phyloP scores from a whole-genome alignment of 1,140 invertebrate genomes.

The Drosophila repleta region DNA sequence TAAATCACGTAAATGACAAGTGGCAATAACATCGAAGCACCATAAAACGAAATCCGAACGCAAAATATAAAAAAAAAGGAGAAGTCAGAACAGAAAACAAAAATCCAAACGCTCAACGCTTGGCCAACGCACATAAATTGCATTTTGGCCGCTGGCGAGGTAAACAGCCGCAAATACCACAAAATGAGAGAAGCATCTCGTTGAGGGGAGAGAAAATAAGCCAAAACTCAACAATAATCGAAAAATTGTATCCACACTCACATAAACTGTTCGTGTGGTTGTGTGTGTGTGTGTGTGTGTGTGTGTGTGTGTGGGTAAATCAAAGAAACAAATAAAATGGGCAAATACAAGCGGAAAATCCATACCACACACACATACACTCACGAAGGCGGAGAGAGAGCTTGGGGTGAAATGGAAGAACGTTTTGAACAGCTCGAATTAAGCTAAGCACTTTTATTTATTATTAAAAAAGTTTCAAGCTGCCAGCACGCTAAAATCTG shows the following conservation, averaged over 20 bases:
- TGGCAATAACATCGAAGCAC: conserved; percentile 63
- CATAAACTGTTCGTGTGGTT: neutral
- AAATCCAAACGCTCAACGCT: conserved; percentile 41
- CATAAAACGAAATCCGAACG: conserved; percentile 52
- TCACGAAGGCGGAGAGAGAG: neutral
- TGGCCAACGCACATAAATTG: conserved; percentile 70
- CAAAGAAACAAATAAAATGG: conserved; percentile 77
- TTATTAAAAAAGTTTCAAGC: conserved; percentile 78
- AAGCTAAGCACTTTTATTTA: conserved; percentile 81
- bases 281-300: neutral
- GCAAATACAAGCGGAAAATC: conserved; percentile 56
- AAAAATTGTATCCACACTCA: conserved; percentile 73
- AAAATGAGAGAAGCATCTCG: conserved; percentile 38
- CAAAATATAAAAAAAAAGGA: conserved; percentile 32
- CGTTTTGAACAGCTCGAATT: conserved; percentile 64
- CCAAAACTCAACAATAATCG: conserved; percentile 79
- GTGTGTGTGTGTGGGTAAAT: conserved; percentile 50
- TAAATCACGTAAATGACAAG: conserved; percentile 79
- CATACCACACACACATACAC: conserved; percentile 34
- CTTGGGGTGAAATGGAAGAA: conserved; percentile 11
- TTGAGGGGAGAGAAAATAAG: conserved; percentile 51
- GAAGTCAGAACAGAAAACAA: conserved; percentile 20
- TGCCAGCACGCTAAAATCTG: conserved; percentile 25
- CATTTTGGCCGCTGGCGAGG: conserved; percentile 76
- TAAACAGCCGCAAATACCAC: conserved; percentile 77